phyloP scores from a whole-genome alignment of 2,888 invertebrate species.

The Pocota personata region DNA sequence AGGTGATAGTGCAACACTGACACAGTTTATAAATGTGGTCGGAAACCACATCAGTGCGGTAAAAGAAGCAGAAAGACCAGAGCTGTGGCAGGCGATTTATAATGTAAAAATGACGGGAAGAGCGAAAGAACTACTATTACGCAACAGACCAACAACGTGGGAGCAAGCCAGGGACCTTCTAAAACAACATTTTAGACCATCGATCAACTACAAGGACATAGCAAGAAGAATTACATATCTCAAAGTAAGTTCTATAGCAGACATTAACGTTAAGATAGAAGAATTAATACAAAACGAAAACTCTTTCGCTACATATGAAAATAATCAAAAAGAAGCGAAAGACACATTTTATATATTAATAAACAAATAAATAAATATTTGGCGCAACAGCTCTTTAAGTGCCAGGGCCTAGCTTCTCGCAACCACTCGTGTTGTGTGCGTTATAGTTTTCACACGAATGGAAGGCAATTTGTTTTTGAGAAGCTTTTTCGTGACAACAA shows the following conservation, averaged over 20 bases:
- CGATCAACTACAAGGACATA: constrained; percentile 7
- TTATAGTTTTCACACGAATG: too few species aligned
- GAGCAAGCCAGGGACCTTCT: background rate
- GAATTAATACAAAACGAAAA: constrained; percentile 7
- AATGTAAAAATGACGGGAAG: background rate
- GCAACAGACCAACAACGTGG: constrained; percentile 1
- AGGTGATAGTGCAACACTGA: background rate
- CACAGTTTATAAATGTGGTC: background rate
- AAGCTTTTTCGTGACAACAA: too few species aligned
- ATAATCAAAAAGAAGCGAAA: background rate
- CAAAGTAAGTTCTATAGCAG: constrained; percentile 26
- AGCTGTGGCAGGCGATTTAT: background rate
- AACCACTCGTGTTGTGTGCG: too few species aligned
- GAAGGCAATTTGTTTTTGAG: too few species aligned
- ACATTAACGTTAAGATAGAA: constrained; percentile 8
- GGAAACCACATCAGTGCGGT: constrained; percentile 1
- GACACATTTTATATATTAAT: constrained; percentile 9
- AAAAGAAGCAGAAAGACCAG: background rate
- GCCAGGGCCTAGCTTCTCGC: too few species aligned
- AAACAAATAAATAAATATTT: too few species aligned
- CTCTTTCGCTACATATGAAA: constrained; percentile 36
- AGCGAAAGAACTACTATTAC: background rate
- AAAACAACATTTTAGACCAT: background rate
- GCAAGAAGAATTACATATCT: constrained; percentile 9
- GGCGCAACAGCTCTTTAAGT: too few species aligned